Evolutionary conservation across 2,888 invertebrate species (phyloP), one percentile per base, ranked within the genome.

Genomic region (Volucella inflata): DNA sequence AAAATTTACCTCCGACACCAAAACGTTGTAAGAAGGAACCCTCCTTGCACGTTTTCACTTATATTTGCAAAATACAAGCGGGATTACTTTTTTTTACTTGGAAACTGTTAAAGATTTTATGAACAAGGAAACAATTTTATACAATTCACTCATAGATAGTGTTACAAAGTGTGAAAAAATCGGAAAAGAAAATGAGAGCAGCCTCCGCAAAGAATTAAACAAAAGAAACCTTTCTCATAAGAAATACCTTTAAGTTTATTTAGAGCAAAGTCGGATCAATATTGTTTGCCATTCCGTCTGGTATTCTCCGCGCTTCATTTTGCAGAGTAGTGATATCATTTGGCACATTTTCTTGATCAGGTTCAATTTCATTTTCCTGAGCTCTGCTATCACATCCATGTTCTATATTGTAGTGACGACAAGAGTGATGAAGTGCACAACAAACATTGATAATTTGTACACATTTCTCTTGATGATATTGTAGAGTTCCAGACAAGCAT

Each of bases 241-340:
- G n/a, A n/a, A n/a, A n/a, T n/a, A n/a, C n/a, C 42, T 42, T 42
- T 42, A 42, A 42, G 42, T 42, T 42, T 42, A 42, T 42, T 42
- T 42, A 42, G 42, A 42, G 42, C 42, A 42, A 9, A 42, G 10
- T 42, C 42, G 42, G 42, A n/a, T n/a, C n/a, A n/a, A n/a, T n/a
- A n/a, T n/a, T n/a, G n/a, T n/a, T n/a, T n/a, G n/a, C n/a, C n/a
- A 42, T 42, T 42, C 8, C 42, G 42, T 42, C 42, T 42, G 8
- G 42, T 42, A 42, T 42, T 42, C 42, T 42, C 42, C 10, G 42
- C 42, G 42, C 42, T 42, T 42, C 10, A 42, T 42, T 42, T 42
- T 42, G 42, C 10, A 42, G 8, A 42, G 42, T 9, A 42, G 42
- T 42, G 42, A 42, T 42, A 9, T 42, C 42, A 42, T 42, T 42